phyloP scores from a whole-genome alignment of 2,797 vertebrate species.

The Melanotaenia maccullochi region DNA sequence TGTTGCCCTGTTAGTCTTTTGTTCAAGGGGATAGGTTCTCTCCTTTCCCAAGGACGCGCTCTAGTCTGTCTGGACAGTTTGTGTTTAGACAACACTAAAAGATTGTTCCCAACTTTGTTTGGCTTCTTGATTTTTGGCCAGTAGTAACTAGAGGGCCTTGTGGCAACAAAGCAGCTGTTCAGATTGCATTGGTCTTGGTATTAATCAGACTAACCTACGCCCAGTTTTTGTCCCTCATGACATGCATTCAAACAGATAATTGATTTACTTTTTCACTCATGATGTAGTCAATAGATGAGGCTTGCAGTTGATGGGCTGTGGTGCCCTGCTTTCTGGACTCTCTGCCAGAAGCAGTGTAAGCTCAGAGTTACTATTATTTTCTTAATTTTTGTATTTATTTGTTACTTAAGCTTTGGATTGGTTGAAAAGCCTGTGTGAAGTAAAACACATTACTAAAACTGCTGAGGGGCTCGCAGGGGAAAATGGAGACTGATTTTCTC shows the following conservation, averaged over 20 bases:
- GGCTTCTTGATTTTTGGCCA: slow-evolving; percentile 76
- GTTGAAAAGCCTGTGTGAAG: slow-evolving; percentile 57
- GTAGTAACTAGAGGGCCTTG: slow-evolving; percentile 68
- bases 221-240: slow-evolving; percentile 43
- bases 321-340: slow-evolving; percentile 60
- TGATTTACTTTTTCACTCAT: slow-evolving; percentile 59
- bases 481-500: slow-evolving; percentile 65
- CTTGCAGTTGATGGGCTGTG: slow-evolving; percentile 37
- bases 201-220: slow-evolving; percentile 28
- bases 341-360: slow-evolving; percentile 35
- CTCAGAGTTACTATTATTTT: slow-evolving; percentile 48
- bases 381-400: slow-evolving; percentile 53
- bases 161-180: slow-evolving; percentile 47
- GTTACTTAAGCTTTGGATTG: slow-evolving; percentile 57
- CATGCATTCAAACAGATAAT: slow-evolving; percentile 53
- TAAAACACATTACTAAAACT: slow-evolving; percentile 56
- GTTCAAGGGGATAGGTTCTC: slow-evolving; percentile 66
- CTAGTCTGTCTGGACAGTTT: slow-evolving; percentile 76
- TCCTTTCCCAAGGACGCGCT: slow-evolving; percentile 75
- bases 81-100: slow-evolving; percentile 81
- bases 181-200: slow-evolving; percentile 36
- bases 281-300: slow-evolving; percentile 50
- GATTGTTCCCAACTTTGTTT: slow-evolving; percentile 61
- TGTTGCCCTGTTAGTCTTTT: slow-evolving; percentile 78
- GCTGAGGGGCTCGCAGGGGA: slow-evolving; percentile 55